These are phyloP conservation scores for pig (Sus scrofa) DNA, from an alignment of 2,113 vertebrate genomes.

Conservation along the genomic window DNA sequence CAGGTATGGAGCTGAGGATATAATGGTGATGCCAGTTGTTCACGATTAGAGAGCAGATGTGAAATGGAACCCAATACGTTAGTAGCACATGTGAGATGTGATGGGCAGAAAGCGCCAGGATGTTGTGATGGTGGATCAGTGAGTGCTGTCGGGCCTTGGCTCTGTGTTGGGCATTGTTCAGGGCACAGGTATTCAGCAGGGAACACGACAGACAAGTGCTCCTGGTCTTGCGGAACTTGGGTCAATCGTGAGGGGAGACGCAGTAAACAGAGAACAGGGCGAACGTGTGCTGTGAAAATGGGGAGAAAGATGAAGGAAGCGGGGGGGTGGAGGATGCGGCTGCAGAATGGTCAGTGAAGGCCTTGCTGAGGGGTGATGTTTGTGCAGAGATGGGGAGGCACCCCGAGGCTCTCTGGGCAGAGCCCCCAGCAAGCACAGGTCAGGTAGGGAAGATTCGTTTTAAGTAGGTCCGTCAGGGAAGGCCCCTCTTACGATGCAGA, in stretches of 20 bases:
- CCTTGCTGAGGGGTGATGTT: neutral
- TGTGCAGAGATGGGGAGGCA: neutral
- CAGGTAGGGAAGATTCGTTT: neutral
- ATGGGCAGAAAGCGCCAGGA: neutral
- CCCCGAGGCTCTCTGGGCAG: neutral
- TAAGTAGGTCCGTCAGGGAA: neutral
- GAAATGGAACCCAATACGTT: neutral
- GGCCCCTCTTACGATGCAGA: neutral
- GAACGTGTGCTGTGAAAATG: neutral
- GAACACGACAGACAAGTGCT: neutral
- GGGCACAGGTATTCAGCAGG: neutral
- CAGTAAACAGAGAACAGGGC: neutral
- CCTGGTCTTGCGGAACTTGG: neutral
- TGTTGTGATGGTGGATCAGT: neutral
- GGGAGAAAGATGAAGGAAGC: neutral
- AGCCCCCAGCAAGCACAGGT: no score
- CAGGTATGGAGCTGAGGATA: no score
- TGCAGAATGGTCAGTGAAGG: neutral
- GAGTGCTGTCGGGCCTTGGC: neutral
- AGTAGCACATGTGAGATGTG: neutral
- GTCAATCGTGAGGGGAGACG: neutral
- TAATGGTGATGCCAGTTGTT: neutral
- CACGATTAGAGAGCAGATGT: neutral
- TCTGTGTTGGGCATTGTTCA: neutral
- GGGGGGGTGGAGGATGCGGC: fast-evolving